phyloP scores from a whole-genome alignment of 37 sponge, comb jelly and placozoan species.

The Halisarca cf. caerulea region DNA sequence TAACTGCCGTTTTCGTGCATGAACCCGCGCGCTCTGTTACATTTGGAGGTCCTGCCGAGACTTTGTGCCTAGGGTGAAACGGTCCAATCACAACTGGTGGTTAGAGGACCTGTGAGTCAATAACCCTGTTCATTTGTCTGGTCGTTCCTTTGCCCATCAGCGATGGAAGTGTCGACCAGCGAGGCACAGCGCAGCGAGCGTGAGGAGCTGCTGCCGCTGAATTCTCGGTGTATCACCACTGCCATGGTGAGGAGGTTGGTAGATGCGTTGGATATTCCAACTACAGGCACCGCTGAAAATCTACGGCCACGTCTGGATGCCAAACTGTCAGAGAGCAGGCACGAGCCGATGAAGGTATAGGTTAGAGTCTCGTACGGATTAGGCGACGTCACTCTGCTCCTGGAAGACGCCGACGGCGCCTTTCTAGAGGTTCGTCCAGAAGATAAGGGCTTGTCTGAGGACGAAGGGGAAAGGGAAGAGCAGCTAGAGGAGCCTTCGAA shows the following conservation, averaged over 20 bases:
- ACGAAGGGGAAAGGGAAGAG: not conserved
- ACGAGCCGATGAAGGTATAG: not conserved
- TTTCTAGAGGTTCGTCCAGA: constrained; percentile 22
- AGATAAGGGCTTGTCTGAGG: not conserved
- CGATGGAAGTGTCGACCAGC: not conserved
- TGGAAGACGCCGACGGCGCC: constrained; percentile 31
- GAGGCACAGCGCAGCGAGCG: not conserved
- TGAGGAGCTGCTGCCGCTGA: not conserved
- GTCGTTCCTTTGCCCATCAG: not conserved
- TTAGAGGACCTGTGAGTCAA: not conserved
- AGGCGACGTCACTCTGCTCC: not conserved
- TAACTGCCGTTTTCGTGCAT: not conserved
- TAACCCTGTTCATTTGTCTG: not conserved
- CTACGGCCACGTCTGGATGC: not conserved
- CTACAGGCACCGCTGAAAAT: not conserved
- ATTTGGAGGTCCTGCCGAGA: constrained; percentile 25
- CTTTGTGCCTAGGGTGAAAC: not conserved
- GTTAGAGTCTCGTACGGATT: not conserved
- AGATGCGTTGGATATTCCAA: not conserved
- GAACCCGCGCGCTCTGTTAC: not conserved
- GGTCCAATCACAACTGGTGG: not conserved
- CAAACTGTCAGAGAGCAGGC: not conserved
- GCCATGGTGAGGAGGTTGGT: not conserved
- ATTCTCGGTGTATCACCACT: not conserved
- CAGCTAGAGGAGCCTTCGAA: not conserved